Percentiles rank a stretch among this genome's conserved stretches.
These are phyloP conservation scores for Oscheius sp. DNA, from an alignment of 1,140 invertebrate genomes.

Conservation along the genomic window DNA sequence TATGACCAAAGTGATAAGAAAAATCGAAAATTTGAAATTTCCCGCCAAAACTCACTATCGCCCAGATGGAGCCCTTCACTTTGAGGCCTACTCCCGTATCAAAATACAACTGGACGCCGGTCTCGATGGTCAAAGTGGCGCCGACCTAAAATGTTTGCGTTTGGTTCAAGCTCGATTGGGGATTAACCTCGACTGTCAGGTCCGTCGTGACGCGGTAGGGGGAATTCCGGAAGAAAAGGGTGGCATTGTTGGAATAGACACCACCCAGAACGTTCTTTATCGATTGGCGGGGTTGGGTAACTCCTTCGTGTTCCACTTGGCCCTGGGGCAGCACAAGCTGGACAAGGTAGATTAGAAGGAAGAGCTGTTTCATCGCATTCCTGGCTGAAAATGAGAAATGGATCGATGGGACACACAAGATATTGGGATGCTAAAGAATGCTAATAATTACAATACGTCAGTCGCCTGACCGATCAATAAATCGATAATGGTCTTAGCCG, in stretches of 20 bases:
- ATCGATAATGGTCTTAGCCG: no score
- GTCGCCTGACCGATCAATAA: no score
- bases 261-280: constrained; percentile 57
- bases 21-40: no score
- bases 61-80: constrained; percentile 52
- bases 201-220: constrained; percentile 49
- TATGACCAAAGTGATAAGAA: constrained; percentile 1
- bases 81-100: constrained; percentile 59
- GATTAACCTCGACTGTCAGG: constrained; percentile 5
- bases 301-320: not conserved
- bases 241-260: constrained; percentile 53
- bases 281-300: constrained; percentile 42
- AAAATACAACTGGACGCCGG: constrained; percentile 60
- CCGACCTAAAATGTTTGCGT: constrained; percentile 8
- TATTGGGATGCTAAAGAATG: no score
- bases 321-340: not conserved
- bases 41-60: constrained; percentile 48
- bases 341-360: not conserved
- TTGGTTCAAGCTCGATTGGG: not conserved
- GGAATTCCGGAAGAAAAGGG: constrained; percentile 59
- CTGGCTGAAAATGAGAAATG: not conserved
- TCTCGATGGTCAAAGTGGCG: constrained; percentile 52
- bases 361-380: constrained; percentile 1
- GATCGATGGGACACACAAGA: no score
- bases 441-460: no score